Percentiles rank a stretch among this genome's conserved stretches.
phyloP scores from a whole-genome alignment of 2,888 invertebrate species.

The Pseudococcus longispinus region DNA sequence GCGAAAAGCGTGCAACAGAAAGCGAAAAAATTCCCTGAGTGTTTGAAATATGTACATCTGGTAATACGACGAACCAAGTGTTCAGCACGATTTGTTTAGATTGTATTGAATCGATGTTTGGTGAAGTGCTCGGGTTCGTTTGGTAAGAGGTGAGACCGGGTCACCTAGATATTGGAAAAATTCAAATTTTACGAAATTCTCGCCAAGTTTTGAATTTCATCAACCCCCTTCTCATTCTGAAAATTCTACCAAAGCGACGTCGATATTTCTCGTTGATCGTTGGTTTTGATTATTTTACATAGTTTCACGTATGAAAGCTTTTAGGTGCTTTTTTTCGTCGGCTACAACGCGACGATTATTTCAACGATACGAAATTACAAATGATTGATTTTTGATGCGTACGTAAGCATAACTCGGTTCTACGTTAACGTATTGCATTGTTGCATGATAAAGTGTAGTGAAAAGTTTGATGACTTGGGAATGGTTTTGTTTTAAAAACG shows the following conservation, averaged over 20 bases:
- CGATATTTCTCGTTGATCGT: too few relatives aligned
- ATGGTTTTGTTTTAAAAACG: background rate
- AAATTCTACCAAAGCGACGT: too few relatives aligned
- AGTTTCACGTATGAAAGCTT: background rate
- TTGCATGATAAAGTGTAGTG: background rate
- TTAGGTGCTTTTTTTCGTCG: background rate
- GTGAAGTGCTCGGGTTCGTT: too few relatives aligned
- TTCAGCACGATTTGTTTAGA: background rate
- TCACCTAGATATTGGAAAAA: too few relatives aligned
- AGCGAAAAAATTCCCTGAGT: background rate
- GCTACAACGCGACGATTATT: too few relatives aligned
- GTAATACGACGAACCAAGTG: background rate
- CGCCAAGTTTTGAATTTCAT: too few relatives aligned
- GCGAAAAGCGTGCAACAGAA: background rate
- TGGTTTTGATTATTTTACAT: too few relatives aligned
- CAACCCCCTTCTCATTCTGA: too few relatives aligned
- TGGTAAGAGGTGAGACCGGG: too few relatives aligned
- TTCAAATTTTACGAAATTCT: too few relatives aligned
- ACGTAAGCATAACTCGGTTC: background rate
- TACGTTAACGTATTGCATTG: background rate
- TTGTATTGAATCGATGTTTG: background rate
- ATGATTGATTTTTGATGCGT: background rate
- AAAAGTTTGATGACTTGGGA: conserved; percentile 4
- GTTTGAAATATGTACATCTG: background rate
- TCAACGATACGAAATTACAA: background rate